Base-by-base conservation (phyloP, 2,888 invertebrate genomes). In the Agrochola macilenta region DNA sequence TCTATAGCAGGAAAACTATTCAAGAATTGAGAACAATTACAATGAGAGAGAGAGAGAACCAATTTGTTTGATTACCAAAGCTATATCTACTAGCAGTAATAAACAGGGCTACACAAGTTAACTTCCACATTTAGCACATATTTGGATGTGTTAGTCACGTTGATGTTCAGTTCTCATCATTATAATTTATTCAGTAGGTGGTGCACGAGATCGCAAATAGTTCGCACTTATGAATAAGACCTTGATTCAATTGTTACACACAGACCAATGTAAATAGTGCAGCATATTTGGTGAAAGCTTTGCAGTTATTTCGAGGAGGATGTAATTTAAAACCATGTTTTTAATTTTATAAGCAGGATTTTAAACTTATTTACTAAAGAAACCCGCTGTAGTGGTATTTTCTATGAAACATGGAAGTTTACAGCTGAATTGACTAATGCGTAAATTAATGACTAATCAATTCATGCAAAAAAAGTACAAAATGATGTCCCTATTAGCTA, bases 201-300 rank as follows among this genome's bases (percentile, higher is more conserved):
- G 82, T 83, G 83, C 54, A 83, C 79, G 82, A 69, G 79, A 85
- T 79, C 82, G 84, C 87, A 88, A 88, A 90, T 87, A 85, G 83
- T 74, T 81, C 71, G 66, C 87, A 87, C 83, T 91, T 82, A 93
- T 93, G 88, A 92, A 91, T 90, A 89, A 82, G 91, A 79, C 93
- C 93, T 93, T 92, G 92, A 89, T 87, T 84, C 89, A 93, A 90
- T 92, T 93, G 88, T 87, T 79, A 83, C 79, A 76, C 82, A 79
- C 86, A 76, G 61, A 83, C 78, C 82, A 73, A 78, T 72, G 76
- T 83, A 81, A 79, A 86, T 75, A 81, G 72, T 65, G 80, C 74
- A 76, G 20, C 9, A 46, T 82, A 83, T 87, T 88, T 81, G 77
- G 91, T 87, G 87, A 91, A 90, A 90, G 88, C 83, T 54, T 70